These are phyloP conservation scores for Lysandra bellargus DNA, from an alignment of 2,888 invertebrate species.

Conservation along the genomic window DNA sequence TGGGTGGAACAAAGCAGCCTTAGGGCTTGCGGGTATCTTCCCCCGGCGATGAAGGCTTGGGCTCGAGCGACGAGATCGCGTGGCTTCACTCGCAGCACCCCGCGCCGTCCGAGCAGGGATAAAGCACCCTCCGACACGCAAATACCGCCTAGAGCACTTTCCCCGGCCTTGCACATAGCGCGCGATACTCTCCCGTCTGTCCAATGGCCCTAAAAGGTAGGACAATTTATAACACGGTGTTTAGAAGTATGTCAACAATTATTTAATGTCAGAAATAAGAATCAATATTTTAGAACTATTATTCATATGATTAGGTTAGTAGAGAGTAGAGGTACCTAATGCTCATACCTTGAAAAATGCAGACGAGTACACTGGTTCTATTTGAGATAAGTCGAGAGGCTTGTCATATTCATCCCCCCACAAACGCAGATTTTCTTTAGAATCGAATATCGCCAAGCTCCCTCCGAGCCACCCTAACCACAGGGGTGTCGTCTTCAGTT, in stretches of 20 bases:
- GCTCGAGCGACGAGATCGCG: conserved; percentile 80
- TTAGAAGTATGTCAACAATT: not conserved
- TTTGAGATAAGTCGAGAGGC: conserved; percentile 88
- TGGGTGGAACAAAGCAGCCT: conserved; percentile 59
- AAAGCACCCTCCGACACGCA: conserved; percentile 77
- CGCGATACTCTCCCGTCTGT: conserved; percentile 95
- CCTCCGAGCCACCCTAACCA: conserved; percentile 86
- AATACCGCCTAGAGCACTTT: conserved; percentile 75
- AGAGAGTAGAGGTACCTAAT: not conserved
- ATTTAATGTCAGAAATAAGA: not conserved
- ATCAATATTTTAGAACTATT: not conserved
- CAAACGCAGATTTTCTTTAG: conserved; percentile 91
- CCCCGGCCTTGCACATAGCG: conserved; percentile 81
- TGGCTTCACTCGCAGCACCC: conserved; percentile 83
- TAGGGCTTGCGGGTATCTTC: conserved; percentile 75
- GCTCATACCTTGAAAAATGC: conserved; percentile 89
- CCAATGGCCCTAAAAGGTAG: conserved; percentile 87
- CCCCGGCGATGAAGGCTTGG: conserved; percentile 80
- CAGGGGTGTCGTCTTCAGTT: conserved; percentile 82
- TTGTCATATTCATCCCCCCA: conserved; percentile 95
- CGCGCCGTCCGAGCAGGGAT: conserved; percentile 80
- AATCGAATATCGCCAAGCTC: conserved; percentile 93
- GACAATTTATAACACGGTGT: not conserved
- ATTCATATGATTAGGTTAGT: too few species aligned
- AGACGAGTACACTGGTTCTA: conserved; percentile 91